phyloP scores from a whole-genome alignment of 2,888 invertebrate genomes.

The Lycia hirtaria region DNA sequence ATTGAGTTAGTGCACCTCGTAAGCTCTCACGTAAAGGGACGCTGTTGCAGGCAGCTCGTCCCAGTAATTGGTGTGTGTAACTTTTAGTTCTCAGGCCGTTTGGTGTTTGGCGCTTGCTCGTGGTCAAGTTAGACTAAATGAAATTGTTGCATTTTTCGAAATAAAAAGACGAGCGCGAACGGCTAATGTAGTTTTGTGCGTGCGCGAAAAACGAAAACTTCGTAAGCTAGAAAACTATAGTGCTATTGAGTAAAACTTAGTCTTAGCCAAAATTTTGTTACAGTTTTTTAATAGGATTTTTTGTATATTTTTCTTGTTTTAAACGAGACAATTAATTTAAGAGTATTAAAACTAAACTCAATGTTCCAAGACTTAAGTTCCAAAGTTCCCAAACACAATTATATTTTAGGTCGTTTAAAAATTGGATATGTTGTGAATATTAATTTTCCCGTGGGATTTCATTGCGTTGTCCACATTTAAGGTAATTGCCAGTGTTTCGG shows the following conservation, averaged over 20 bases:
- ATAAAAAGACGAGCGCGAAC: constrained; percentile 66
- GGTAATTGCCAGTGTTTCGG: constrained; percentile 83
- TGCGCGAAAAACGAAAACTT: constrained; percentile 38
- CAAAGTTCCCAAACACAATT: constrained; percentile 4
- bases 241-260: constrained; percentile 35
- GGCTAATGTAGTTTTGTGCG: constrained; percentile 42
- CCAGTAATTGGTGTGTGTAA: constrained; percentile 80
- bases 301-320: too few relatives aligned
- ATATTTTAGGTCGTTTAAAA: constrained; percentile 74
- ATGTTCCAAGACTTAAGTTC: background rate
- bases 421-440: constrained; percentile 81
- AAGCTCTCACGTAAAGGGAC: constrained; percentile 65
- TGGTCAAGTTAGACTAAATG: constrained; percentile 81
- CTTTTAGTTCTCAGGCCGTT: constrained; percentile 72
- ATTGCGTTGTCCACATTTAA: constrained; percentile 83
- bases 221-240: constrained; percentile 24
- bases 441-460: constrained; percentile 78
- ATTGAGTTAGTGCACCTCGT: constrained; percentile 76
- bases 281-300: too few relatives aligned
- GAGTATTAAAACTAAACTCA: too few relatives aligned
- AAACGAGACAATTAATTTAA: too few relatives aligned
- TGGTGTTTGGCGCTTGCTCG: constrained; percentile 73
- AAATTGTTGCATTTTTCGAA: constrained; percentile 82
- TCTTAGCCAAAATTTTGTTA: constrained; percentile 26
- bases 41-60: constrained; percentile 50